Base-by-base conservation (phyloP, 2,888 invertebrate genomes). In the Philonicus albiceps region DNA sequence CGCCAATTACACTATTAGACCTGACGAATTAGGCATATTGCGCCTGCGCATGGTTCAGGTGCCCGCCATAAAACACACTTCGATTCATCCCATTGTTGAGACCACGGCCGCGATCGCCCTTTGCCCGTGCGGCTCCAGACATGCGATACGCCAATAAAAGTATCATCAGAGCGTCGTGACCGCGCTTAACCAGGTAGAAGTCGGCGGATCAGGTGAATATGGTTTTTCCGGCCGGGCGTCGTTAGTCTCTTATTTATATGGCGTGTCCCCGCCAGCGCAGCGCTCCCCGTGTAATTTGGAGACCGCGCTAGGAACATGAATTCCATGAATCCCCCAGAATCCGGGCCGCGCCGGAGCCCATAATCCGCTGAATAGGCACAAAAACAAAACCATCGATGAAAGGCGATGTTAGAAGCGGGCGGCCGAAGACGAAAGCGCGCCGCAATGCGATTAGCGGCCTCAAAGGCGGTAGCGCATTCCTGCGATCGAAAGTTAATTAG, bases 401-500 rank as follows among this genome's bases (percentile, higher is more conserved):
- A 53, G 80, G 81, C 73, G 78, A 73, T 78, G 85, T 85, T 86
- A n/a, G 74, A 84, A 86, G 55, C 86, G 40, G 43, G 34, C 53
- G 53, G 49, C 6, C 30, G 34, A 83, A 87, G 86, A 87, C 81
- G 40, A 81, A 88, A 88, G 83, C 80, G 87, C 72, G 86, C 87
- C 88, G 88, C 87, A 87, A 85, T 85, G 74, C 87, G 86, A 87
- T 87, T 88, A 88, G 85, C 74, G 73, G 80, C 64, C 76, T 85
- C 87, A 87, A 88, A 87, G 88, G 88, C 88, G 87, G 88, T 88
- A 88, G 88, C 88, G 85, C 86, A 86, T 87, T 87, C 86, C 55
- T 87, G 78, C 86, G 87, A 87, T 91, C 91, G 90, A 90, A 85
- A 88, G 90, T 89, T 90, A 90, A 90, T 90, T 90, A 89, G 89